Evolutionary conservation across 1,140 invertebrate species (phyloP).

Genomic region (Lepidotrigona ventralis): DNA sequence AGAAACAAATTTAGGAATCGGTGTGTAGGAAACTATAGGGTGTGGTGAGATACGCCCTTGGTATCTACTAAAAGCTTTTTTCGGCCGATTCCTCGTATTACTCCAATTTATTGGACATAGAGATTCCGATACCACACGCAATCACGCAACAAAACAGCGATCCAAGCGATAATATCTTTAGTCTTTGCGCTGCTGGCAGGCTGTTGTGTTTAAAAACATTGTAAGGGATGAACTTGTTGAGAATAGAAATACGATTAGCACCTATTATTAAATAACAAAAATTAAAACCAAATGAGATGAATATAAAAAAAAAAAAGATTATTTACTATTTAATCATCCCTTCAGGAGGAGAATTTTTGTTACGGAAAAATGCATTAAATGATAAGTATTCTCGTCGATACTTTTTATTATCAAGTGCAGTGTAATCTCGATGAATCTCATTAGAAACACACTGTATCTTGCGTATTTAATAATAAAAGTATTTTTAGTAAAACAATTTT

Average conservation of each 20-base stretch:
- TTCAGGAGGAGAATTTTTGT: constrained; percentile 51
- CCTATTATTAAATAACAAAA: constrained; percentile 57
- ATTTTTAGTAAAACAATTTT: constrained; percentile 23
- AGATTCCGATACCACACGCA: background rate
- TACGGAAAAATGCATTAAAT: constrained; percentile 57
- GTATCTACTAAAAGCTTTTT: background rate
- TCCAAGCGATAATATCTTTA: constrained; percentile 64
- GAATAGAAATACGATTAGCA: constrained; percentile 66
- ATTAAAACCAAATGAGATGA: constrained; percentile 58
- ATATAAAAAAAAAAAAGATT: constrained; percentile 54
- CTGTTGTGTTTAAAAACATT: constrained; percentile 78
- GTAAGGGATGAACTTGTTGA: constrained; percentile 70
- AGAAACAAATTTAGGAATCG: constrained; percentile 17
- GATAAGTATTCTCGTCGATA: constrained; percentile 57
- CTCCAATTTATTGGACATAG: background rate
- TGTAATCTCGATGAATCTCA: constrained; percentile 36
- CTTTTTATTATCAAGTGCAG: constrained; percentile 47
- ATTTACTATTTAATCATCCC: constrained; percentile 63
- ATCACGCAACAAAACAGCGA: constrained; percentile 54
- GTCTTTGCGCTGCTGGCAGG: constrained; percentile 78
- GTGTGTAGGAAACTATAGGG: background rate
- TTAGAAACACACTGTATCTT: constrained; percentile 19
- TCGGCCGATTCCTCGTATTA: background rate
- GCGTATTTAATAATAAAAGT: constrained; percentile 26
- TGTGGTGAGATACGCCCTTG: background rate